phyloP scores from a whole-genome alignment of 2,797 vertebrate species.

The Enteromius trimaculatus region DNA sequence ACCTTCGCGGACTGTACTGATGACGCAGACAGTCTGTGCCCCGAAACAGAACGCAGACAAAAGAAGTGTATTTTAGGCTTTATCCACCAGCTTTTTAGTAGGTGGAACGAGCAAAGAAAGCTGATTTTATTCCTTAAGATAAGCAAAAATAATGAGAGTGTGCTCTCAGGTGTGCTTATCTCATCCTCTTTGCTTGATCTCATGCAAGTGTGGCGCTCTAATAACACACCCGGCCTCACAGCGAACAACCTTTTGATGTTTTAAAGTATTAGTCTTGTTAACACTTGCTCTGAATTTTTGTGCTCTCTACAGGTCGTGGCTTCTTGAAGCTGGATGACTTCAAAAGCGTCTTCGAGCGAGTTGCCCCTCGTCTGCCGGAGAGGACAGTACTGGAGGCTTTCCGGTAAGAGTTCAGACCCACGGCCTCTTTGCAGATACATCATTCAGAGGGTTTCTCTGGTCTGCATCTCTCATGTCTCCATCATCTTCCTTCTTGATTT shows the following conservation, averaged over 20 bases:
- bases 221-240: neutral
- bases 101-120: neutral
- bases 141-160: slow-evolving; percentile 3
- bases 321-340: slow-evolving; percentile 82
- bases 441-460: slow-evolving; percentile 24
- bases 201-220: neutral
- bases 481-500: slow-evolving; percentile 3
- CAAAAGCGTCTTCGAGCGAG: slow-evolving; percentile 70
- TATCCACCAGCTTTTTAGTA: neutral
- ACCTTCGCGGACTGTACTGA: neutral
- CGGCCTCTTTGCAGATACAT: slow-evolving; percentile 3
- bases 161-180: slow-evolving; percentile 19
- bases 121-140: slow-evolving; percentile 19
- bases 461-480: slow-evolving; percentile 13
- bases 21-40: neutral
- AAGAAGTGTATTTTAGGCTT: slow-evolving; percentile 15
- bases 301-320: slow-evolving; percentile 66
- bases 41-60: neutral
- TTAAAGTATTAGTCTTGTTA: slow-evolving; percentile 34
- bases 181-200: slow-evolving; percentile 16
- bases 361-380: slow-evolving; percentile 72
- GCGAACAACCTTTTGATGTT: slow-evolving; percentile 25
- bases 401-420: slow-evolving; percentile 64
- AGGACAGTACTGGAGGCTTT: slow-evolving; percentile 75
- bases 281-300: slow-evolving; percentile 33